Conservation (phyloP, 1,140 invertebrate genomes). For the Eubasilissa regina region DNA sequence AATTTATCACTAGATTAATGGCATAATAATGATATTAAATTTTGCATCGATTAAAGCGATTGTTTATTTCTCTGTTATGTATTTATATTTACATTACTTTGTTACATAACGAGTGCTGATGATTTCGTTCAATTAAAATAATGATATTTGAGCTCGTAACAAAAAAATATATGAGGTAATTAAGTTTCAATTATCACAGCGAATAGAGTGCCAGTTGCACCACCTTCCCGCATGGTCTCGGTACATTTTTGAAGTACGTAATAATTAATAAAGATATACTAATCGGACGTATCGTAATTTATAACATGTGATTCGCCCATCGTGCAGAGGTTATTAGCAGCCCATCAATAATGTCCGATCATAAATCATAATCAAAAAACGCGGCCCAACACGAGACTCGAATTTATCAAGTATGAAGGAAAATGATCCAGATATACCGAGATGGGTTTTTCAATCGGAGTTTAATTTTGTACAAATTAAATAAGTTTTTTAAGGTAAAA, state of each 20-base stretch:
- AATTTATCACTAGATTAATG: too few species aligned
- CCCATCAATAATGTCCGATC: conserved; percentile 18
- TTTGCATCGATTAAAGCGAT: too few species aligned
- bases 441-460: neutral
- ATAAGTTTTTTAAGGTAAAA: too few species aligned
- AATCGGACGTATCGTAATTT: conserved; percentile 31
- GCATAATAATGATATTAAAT: too few species aligned
- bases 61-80: too few species aligned
- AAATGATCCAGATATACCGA: neutral
- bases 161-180: conserved; percentile 20
- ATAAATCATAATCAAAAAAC: conserved; percentile 37
- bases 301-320: conserved; percentile 14
- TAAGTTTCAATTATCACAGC: conserved; percentile 29
- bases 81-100: neutral
- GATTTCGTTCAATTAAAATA: conserved; percentile 11
- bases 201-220: conserved; percentile 19
- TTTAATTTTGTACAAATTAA: neutral
- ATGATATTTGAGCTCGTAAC: conserved; percentile 3
- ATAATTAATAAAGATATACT: conserved; percentile 42
- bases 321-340: conserved; percentile 22
- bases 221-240: conserved; percentile 1
- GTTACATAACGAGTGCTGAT: neutral
- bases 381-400: neutral
- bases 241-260: neutral
- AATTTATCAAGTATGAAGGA: conserved; percentile 25